These are phyloP conservation scores for Symphodus melops DNA, from an alignment of 2,113 vertebrate species.

Conservation along the genomic window DNA sequence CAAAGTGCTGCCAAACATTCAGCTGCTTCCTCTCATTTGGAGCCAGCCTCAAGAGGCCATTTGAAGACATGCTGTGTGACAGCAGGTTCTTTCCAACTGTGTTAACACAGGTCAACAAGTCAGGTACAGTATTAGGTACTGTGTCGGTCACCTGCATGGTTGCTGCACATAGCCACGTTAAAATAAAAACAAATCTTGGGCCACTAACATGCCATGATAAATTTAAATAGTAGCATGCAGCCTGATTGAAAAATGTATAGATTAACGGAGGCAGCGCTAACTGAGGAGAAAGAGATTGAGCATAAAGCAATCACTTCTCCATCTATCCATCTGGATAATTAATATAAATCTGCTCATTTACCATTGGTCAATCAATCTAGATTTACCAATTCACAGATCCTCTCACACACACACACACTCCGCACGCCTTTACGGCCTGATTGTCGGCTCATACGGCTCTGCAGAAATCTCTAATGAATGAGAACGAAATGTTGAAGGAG, in stretches of 20 bases:
- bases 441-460: conserved; percentile 60
- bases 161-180: too few species aligned
- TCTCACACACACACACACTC: conserved; percentile 29
- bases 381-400: conserved; percentile 25
- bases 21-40: too few species aligned
- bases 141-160: too few species aligned
- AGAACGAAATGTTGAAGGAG: conserved; percentile 61
- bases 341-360: conserved; percentile 79
- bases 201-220: background rate
- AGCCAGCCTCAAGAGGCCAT: too few species aligned
- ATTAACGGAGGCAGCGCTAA: conserved; percentile 13
- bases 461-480: conserved; percentile 73
- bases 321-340: conserved; percentile 74
- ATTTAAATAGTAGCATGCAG: background rate
- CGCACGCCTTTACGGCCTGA: conserved; percentile 60
- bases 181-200: too few species aligned
- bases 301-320: conserved; percentile 66
- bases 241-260: conserved; percentile 1
- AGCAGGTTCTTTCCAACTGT: too few species aligned
- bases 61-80: too few species aligned
- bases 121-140: too few species aligned
- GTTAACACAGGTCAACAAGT: too few species aligned
- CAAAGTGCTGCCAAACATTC: too few species aligned
- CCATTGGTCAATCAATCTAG: conserved; percentile 72
- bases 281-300: conserved; percentile 53